Conservation (phyloP, 2,888 invertebrate species). For the Thalpophila matura region DNA sequence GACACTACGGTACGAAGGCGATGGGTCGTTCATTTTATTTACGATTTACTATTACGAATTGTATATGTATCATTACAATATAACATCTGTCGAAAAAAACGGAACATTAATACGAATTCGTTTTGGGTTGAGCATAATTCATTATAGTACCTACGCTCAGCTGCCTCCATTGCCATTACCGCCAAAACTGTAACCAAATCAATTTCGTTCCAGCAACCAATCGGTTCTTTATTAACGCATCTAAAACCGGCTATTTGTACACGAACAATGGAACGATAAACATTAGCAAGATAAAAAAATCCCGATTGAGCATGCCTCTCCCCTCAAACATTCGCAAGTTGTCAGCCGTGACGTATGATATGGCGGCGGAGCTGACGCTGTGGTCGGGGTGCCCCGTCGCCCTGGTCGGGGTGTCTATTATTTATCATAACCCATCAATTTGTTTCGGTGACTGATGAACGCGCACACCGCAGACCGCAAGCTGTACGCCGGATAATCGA, state of each 20-base stretch:
- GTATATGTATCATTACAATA: no score
- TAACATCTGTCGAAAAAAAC: no score
- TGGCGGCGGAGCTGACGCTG: slow-evolving; percentile 57
- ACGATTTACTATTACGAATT: no score
- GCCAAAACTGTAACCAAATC: slow-evolving; percentile 22
- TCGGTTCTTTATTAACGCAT: slow-evolving; percentile 26
- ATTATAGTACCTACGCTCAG: slow-evolving; percentile 25
- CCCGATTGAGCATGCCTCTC: slow-evolving; percentile 25
- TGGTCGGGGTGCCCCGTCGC: slow-evolving; percentile 20
- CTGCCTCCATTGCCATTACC: slow-evolving; percentile 20
- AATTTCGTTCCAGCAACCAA: slow-evolving; percentile 27
- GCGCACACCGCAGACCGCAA: slow-evolving; percentile 52
- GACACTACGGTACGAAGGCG: not conserved
- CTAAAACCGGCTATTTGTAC: slow-evolving; percentile 36
- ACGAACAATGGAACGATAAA: slow-evolving; percentile 42
- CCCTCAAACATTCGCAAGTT: slow-evolving; percentile 53
- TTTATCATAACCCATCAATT: slow-evolving; percentile 81
- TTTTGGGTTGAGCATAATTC: slow-evolving; percentile 7
- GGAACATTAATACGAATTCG: slow-evolving; percentile 19
- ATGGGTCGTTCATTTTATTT: no score
- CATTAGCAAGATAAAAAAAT: slow-evolving; percentile 38
- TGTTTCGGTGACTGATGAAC: slow-evolving; percentile 72
- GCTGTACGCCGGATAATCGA: slow-evolving; percentile 57
- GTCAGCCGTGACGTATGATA: slow-evolving; percentile 56
- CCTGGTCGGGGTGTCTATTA: slow-evolving; percentile 68